Evolutionary conservation across 2,797 vertebrate genomes (phyloP).

Genomic region (Spheniscus humboldti): DNA sequence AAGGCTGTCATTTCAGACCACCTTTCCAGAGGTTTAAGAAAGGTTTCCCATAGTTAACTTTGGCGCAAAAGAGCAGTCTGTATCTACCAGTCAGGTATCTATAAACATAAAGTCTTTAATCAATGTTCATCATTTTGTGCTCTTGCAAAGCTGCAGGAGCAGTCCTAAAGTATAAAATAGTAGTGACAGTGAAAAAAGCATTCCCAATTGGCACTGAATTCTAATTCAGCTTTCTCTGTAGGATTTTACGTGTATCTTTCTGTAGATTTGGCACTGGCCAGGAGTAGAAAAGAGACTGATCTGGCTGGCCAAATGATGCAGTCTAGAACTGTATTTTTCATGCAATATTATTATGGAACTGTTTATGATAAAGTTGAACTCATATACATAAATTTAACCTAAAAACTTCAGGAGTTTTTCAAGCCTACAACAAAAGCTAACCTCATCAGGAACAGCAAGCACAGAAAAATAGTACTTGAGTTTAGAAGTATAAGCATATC

Average conservation of each 20-base stretch:
- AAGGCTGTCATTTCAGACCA: not conserved
- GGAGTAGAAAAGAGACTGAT: not conserved
- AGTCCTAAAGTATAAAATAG: not conserved
- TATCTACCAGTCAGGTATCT: not conserved
- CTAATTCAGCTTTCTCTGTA: not conserved
- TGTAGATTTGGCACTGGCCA: not conserved
- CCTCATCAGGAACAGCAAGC: not conserved
- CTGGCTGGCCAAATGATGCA: not conserved
- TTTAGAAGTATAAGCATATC: not conserved
- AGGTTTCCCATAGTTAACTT: not conserved
- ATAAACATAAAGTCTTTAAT: not conserved
- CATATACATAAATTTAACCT: not conserved
- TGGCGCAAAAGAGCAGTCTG: not conserved
- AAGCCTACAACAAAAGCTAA: not conserved
- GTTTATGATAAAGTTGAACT: not conserved
- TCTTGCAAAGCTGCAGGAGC: not conserved
- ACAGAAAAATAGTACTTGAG: not conserved
- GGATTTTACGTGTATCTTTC: not conserved
- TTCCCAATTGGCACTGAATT: not conserved
- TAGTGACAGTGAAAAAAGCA: not conserved
- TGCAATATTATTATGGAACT: not conserved
- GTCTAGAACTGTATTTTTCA: not conserved
- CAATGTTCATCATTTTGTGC: not conserved
- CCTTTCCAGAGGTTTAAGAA: not conserved
- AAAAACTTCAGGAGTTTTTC: not conserved